A percentile compares a stretch with the other conserved stretches of the same genome.
Evolutionary conservation across 1,140 invertebrate species (phyloP).

Genomic region (Pogonus chalceus): DNA sequence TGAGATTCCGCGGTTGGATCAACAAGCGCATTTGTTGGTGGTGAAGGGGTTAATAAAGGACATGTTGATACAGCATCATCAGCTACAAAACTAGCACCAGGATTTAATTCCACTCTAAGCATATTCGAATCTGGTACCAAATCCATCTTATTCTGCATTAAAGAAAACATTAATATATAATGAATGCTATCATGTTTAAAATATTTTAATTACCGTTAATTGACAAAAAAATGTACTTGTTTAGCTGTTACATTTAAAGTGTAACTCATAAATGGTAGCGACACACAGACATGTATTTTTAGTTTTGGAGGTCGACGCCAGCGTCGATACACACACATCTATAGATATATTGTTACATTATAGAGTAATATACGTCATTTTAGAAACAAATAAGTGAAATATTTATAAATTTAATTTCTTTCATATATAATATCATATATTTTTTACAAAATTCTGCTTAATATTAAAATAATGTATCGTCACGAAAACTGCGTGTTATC

Average conservation of each 20-base stretch:
- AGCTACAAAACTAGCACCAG: slow-evolving; percentile 29
- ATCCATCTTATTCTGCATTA: not conserved
- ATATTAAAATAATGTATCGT: too few species aligned
- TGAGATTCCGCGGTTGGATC: slow-evolving; percentile 37
- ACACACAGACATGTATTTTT: not conserved
- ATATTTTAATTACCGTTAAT: slow-evolving; percentile 5
- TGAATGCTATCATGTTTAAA: not conserved
- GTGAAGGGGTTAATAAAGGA: slow-evolving; percentile 41
- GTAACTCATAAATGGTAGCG: slow-evolving; percentile 1
- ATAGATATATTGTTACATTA: too few species aligned
- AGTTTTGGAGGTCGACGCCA: too few species aligned
- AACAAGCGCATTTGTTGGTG: slow-evolving; percentile 37
- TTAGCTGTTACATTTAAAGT: not conserved
- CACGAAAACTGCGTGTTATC: too few species aligned
- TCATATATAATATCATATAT: too few species aligned
- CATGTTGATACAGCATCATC: slow-evolving; percentile 46
- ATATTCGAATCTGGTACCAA: not conserved
- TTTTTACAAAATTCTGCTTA: too few species aligned
- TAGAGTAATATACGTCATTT: too few species aligned
- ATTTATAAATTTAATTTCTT: too few species aligned
- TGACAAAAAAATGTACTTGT: not conserved
- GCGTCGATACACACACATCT: too few species aligned
- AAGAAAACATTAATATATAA: not conserved
- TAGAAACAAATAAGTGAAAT: too few species aligned
- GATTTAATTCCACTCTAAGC: not conserved